phyloP scores from a whole-genome alignment of 2,113 vertebrate species.

The Etheostoma cragini region DNA sequence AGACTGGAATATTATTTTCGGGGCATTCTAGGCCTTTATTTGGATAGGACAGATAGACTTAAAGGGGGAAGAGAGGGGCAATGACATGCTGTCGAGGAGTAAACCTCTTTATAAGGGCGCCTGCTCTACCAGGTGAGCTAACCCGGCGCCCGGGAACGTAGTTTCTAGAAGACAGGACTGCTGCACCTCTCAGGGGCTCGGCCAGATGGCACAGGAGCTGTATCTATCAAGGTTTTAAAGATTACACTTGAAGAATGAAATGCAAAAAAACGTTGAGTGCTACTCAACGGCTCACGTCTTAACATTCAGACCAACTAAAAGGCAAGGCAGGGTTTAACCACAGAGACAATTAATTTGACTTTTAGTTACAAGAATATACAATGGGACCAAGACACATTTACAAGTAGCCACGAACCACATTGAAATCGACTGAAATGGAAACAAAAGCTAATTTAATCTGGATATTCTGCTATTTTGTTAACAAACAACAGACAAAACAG shows the following conservation, averaged over 20 bases:
- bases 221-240: neutral
- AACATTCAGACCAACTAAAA: neutral
- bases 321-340: neutral
- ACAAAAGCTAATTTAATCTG: neutral
- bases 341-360: too few relatives aligned
- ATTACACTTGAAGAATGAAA: neutral
- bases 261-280: neutral
- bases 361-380: neutral
- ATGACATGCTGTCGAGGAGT: too few relatives aligned
- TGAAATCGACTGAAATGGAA: neutral
- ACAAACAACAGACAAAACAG: neutral
- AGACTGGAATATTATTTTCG: too few relatives aligned
- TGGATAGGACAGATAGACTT: too few relatives aligned
- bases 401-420: neutral
- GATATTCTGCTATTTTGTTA: neutral
- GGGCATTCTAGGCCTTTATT: too few relatives aligned
- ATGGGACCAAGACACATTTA: neutral
- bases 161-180: too few relatives aligned
- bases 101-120: too few relatives aligned
- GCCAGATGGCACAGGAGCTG: neutral
- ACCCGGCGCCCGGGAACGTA: too few relatives aligned
- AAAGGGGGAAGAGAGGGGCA: too few relatives aligned
- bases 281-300: neutral
- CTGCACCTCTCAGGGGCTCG: neutral
- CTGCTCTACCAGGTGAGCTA: too few relatives aligned